Conservation (phyloP, 2,797 vertebrate genomes). For the Momotus momota region DNA sequence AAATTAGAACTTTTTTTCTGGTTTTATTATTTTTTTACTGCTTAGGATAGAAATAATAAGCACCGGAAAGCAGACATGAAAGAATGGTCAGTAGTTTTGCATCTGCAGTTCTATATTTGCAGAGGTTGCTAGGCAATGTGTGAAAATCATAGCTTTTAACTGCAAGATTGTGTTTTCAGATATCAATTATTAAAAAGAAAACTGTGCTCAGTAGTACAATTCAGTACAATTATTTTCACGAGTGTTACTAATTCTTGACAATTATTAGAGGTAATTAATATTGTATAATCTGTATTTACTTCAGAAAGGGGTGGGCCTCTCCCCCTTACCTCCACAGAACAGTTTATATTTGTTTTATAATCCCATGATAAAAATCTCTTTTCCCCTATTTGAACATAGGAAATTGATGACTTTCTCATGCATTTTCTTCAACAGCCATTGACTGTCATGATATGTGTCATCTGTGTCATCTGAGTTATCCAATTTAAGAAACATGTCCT, state of each 20-base stretch:
- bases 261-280: background rate
- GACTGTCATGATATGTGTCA: background rate
- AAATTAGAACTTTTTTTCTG: background rate
- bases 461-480: background rate
- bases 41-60: slow-evolving; percentile 39
- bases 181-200: slow-evolving; percentile 71
- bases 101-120: slow-evolving; percentile 78
- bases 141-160: slow-evolving; percentile 67
- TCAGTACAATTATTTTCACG: background rate
- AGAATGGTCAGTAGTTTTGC: slow-evolving; percentile 77
- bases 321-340: background rate
- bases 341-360: background rate
- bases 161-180: slow-evolving; percentile 61
- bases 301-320: background rate
- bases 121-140: slow-evolving; percentile 78
- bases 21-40: slow-evolving; percentile 16
- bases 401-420: background rate
- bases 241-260: background rate
- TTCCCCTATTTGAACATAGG: background rate
- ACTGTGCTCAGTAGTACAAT: slow-evolving; percentile 5
- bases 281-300: background rate
- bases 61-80: slow-evolving; percentile 35
- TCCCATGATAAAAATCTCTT: background rate
- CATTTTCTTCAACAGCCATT: background rate
- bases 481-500: background rate